Evolutionary conservation across 1,140 invertebrate genomes (phyloP), one percentile per base, ranked within the genome.

Genomic region (Orchesella cincta): DNA sequence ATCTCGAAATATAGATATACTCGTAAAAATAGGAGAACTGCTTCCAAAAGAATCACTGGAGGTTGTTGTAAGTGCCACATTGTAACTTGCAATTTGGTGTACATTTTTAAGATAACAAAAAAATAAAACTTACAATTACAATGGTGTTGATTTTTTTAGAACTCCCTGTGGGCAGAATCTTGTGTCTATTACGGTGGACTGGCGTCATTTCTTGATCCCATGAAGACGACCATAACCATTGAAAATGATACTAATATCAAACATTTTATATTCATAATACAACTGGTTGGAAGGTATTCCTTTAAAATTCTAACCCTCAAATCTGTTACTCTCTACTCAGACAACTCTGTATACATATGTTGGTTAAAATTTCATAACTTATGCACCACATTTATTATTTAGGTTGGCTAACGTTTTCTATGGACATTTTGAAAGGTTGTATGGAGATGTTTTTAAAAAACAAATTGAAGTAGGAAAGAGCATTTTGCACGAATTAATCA

Each of bases 141-240:
- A 57, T 14, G 26, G 3, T 57, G 5, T 57, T 57, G 12, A n/a
- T 67, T 12, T 51, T 72, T 79, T 64, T 83, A 87, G 76, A 85
- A 84, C 1, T 85, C 85, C 79, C 83, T 84, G 64, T 87, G 86
- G 80, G 83, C 84, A 0, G 85, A 84, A 86, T 82, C 85, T 86
- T 52, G 83, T 86, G 72, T 86, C 1, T 82, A 80, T 76, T 82
- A 64, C 73, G 33, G 71, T 1, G 73, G 51, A 18, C 52, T 82
- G 16, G 77, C 77, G 31, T 16, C 51, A 12, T 54, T 57, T 2
- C 54, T 80, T 26, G 73, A 82, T 28, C 28, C 70, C 18, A 73
- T 77, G 0, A 81, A 81, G 28, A 77, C 62, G 1, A 28, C 71
- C 1, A 36, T 82, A 8, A 46, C 57, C 16, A 70, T 79, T 28